phyloP scores from a whole-genome alignment of 2,888 invertebrate species.

The Melieria crassipennis region DNA sequence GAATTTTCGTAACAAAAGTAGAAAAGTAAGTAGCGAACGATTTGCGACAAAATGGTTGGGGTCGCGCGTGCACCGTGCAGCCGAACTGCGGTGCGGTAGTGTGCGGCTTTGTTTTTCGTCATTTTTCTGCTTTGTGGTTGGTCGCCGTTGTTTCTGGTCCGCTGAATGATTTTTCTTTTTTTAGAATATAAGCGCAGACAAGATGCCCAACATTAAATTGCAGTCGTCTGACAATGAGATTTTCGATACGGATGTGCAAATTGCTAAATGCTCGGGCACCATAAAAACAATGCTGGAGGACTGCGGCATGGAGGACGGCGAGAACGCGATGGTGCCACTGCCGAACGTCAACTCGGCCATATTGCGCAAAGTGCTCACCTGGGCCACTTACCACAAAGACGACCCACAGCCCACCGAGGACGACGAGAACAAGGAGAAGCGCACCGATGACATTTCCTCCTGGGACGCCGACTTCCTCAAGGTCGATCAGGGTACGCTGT shows the following conservation, averaged over 20 bases:
- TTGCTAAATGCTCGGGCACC: slow-evolving; percentile 96
- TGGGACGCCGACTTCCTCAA: slow-evolving; percentile 99
- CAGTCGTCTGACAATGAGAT: slow-evolving; percentile 96
- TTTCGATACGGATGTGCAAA: slow-evolving; percentile 95
- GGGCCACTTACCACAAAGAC: slow-evolving; percentile 94
- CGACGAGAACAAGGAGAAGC: slow-evolving; percentile 96
- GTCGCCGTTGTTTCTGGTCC: too few species aligned
- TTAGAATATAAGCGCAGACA: slow-evolving; percentile 17
- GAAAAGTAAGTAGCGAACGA: too few species aligned
- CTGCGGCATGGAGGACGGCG: slow-evolving; percentile 88
- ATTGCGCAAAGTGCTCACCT: slow-evolving; percentile 91
- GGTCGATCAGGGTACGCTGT: slow-evolving; percentile 96
- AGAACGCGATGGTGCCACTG: slow-evolving; percentile 93
- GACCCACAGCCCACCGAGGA: slow-evolving; percentile 97
- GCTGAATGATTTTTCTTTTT: too few species aligned
- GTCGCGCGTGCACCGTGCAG: too few species aligned
- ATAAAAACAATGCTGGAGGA: slow-evolving; percentile 99
- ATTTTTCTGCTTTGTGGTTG: too few species aligned
- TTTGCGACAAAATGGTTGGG: too few species aligned
- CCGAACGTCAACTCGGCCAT: slow-evolving; percentile 98
- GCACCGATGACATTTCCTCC: slow-evolving; percentile 98
- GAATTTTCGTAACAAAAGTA: too few species aligned
- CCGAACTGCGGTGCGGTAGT: too few species aligned
- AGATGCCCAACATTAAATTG: slow-evolving; percentile 95
- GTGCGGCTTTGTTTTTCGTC: too few species aligned